Evolutionary conservation across 1,140 invertebrate genomes (phyloP).

Genomic region (Megathymus violae): DNA sequence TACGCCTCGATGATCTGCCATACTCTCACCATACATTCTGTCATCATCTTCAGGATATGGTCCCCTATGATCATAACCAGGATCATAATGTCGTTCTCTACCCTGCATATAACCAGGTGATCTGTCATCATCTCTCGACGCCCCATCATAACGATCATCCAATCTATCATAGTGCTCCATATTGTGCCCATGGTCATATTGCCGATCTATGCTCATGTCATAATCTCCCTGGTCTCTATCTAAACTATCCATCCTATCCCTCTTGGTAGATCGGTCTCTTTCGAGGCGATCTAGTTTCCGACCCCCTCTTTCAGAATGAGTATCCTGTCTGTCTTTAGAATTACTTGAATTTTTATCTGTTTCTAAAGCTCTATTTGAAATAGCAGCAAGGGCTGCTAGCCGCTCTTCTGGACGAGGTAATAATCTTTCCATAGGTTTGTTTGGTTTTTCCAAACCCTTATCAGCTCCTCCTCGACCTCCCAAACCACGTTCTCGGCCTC

Average conservation of each 20-base stretch:
- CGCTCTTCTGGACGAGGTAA: conserved; percentile 80
- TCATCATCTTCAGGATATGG: conserved; percentile 81
- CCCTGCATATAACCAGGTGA: conserved; percentile 77
- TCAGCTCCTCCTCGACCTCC: conserved; percentile 69
- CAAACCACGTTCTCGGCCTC: conserved; percentile 72
- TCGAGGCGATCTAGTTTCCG: conserved; percentile 79
- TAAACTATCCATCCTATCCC: conserved; percentile 76
- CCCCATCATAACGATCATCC: conserved; percentile 77
- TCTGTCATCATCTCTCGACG: conserved; percentile 70
- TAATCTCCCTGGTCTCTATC: conserved; percentile 81
- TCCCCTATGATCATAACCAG: conserved; percentile 76
- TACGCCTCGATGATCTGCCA: conserved; percentile 72
- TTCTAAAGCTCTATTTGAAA: conserved; percentile 79
- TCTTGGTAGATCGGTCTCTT: conserved; percentile 72
- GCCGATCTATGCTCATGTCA: conserved; percentile 73
- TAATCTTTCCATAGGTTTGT: conserved; percentile 81
- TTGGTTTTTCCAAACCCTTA: conserved; percentile 83
- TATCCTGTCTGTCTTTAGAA: conserved; percentile 79
- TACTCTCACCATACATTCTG: conserved; percentile 73
- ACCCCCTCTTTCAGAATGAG: conserved; percentile 76
- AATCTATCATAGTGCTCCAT: conserved; percentile 80
- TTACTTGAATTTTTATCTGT: conserved; percentile 77
- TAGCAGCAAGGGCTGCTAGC: conserved; percentile 78
- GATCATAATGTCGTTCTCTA: conserved; percentile 79
- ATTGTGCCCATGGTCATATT: conserved; percentile 76